Evolutionary conservation across 1,140 invertebrate genomes (phyloP).

Genomic region (Eupristina koningsbergeri): DNA sequence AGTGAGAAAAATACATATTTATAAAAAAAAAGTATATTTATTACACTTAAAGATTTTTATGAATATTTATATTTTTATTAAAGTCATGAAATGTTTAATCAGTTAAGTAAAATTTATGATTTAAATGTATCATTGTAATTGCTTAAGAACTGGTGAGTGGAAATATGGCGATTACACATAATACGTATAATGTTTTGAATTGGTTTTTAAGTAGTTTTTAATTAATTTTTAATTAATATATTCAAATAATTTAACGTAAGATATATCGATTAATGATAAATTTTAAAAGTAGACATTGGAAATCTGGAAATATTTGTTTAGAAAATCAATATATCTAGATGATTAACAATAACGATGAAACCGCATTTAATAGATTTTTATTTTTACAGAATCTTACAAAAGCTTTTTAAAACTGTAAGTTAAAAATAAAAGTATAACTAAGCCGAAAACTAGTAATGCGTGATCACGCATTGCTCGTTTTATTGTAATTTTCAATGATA

Average conservation of each 20-base stretch:
- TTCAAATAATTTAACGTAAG: neutral
- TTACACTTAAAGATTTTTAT: too few relatives aligned
- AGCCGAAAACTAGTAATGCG: neutral
- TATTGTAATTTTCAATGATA: neutral
- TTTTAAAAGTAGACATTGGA: neutral
- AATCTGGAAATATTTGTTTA: neutral
- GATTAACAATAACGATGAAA: neutral
- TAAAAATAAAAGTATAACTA: slow-evolving; percentile 4
- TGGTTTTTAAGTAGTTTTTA: too few relatives aligned
- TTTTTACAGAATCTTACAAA: slow-evolving; percentile 44
- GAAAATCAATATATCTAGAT: neutral
- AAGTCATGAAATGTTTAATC: neutral
- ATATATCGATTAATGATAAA: neutral
- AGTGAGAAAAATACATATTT: neutral
- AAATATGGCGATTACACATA: neutral
- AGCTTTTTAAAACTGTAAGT: slow-evolving; percentile 39
- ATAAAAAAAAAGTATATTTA: too few relatives aligned
- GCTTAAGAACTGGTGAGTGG: neutral
- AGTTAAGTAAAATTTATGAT: neutral
- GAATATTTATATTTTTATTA: too few relatives aligned
- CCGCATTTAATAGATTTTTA: slow-evolving; percentile 25
- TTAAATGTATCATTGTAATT: too few relatives aligned
- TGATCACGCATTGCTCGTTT: neutral
- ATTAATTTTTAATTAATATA: too few relatives aligned
- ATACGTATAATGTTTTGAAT: neutral